phyloP scores from a whole-genome alignment of 2,888 invertebrate genomes.

The Dorcus hopei region DNA sequence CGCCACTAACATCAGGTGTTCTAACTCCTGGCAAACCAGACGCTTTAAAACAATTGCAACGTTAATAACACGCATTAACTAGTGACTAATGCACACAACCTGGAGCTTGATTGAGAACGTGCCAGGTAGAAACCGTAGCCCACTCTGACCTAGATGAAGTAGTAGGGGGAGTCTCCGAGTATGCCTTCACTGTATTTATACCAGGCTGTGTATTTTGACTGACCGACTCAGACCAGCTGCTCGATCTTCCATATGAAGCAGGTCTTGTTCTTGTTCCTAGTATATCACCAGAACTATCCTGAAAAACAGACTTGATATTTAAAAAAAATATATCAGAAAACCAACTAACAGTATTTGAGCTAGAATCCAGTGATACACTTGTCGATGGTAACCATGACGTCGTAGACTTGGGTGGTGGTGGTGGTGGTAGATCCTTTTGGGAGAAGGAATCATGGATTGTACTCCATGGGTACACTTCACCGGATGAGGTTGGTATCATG shows the following conservation, averaged over 20 bases:
- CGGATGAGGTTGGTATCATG: conserved; percentile 39
- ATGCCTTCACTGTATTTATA: conserved; percentile 32
- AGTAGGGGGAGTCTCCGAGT: conserved; percentile 31
- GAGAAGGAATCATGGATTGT: conserved; percentile 33
- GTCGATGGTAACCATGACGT: conserved; percentile 35
- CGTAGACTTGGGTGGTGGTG: conserved; percentile 30
- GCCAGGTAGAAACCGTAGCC: conserved; percentile 40
- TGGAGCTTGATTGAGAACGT: conserved; percentile 22
- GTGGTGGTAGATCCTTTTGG: conserved; percentile 29
- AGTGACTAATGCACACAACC: neutral
- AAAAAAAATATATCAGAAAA: neutral
- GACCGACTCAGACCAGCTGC: conserved; percentile 47
- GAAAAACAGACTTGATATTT: conserved; percentile 3
- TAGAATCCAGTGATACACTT: conserved; percentile 9
- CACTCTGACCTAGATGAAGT: conserved; percentile 36
- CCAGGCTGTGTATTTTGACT: conserved; percentile 17
- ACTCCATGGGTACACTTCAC: conserved; percentile 44
- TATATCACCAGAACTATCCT: conserved; percentile 11
- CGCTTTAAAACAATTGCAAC: neutral
- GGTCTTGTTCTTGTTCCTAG: conserved; percentile 46
- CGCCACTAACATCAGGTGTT: neutral
- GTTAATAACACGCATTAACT: neutral
- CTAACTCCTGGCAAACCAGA: neutral
- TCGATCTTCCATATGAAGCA: conserved; percentile 53
- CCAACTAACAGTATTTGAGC: conserved; percentile 7